Evolutionary conservation across 1,140 invertebrate species (phyloP), one percentile per base, ranked within the genome.

Genomic region (Eupeodes corollae): DNA sequence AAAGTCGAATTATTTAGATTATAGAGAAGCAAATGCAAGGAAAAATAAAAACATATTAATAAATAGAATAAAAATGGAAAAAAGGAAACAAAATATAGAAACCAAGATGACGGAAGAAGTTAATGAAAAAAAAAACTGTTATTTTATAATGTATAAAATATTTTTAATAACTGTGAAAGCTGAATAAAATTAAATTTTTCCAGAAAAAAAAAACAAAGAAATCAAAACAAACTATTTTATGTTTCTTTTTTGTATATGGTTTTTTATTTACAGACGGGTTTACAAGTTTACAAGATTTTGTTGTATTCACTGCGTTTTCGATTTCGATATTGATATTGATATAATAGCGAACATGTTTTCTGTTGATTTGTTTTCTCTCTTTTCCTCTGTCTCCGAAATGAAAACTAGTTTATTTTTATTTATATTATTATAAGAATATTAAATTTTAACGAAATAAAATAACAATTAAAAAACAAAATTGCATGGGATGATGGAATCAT

Each of bases 61-160:
- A 57, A 56, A 56, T 55, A 58, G 55, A 57, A 54, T 57, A 56
- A 60, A 54, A 56, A 52, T 53, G 49, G 43, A 54, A 49, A 55
- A 62, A 53, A 48, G 30, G 37, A 50, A 38, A 15, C 13, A 30
- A 47, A 43, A 12, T 14, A 35, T 21, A 42, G 21, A 33, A 47
- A 52, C 54, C 54, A 61, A 56, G 51, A 52, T 54, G 54, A 53
- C 56, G 41, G 43, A 58, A 50, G 51, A 41, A 32, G 49, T 41
- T 32, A 10, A 47, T 44, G 41, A 32, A 15, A 44, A 46, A 59
- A 61, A 59, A 62, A 63, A 62, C 63, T 66, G 63, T 66, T 66
- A 66, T 66, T 66, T 66, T 66, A 58, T 67, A 65, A 63, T 67
- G 60, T 63, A 67, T 63, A 66, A 65, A 63, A 66, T 61, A 53